Base-by-base conservation (phyloP, 2,888 invertebrate species). In the Crematogaster levior region DNA sequence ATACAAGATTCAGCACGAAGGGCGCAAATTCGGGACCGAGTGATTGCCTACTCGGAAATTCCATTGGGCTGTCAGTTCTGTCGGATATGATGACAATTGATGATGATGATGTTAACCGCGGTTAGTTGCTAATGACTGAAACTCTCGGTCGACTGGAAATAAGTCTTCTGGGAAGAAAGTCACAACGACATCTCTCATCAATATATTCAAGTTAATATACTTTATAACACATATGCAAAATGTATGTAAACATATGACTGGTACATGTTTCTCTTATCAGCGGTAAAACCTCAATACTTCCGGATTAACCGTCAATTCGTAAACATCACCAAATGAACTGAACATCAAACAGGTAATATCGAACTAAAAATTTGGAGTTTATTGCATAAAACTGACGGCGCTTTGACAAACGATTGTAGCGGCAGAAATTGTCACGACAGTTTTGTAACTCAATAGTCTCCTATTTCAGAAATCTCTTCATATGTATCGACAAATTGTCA, bases 1-100 rank as follows among this genome's bases (percentile, higher is more conserved):
- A 79, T 61, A 40, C 65, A 79, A 53, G 79, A 72, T 63, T 79
- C 56, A 15, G 15, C 7, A 27, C 37, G 21, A 40, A 77, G 51
- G 56, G 30, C 4, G 73, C 43, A 43, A 73, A 72, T 79, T 79
- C 27, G 56, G 66, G n/a, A n/a, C 53, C 51, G 51, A 80, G 51
- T 60, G 66, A 74, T 84, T 84, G 66, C 56, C 83, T 84, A 79
- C 86, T 86, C 72, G 73, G 77, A 84, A 89, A 89, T 89, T 90
- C 88, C 85, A 88, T 89, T 88, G 86, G 85, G 48, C 83, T 53
- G 77, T 30, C 81, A 74, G 74, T 56, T 66, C 53, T 27, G 68
- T 53, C 43, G 24, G 56, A n/a, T 30, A 24, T 53, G 80, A 84
- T 83, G 82, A 88, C 83, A 86, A 88, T 84, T 86, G 83, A 84